These are phyloP conservation scores for Petaurus breviceps DNA, from an alignment of 2,113 vertebrate genomes.

Conservation along the genomic window DNA sequence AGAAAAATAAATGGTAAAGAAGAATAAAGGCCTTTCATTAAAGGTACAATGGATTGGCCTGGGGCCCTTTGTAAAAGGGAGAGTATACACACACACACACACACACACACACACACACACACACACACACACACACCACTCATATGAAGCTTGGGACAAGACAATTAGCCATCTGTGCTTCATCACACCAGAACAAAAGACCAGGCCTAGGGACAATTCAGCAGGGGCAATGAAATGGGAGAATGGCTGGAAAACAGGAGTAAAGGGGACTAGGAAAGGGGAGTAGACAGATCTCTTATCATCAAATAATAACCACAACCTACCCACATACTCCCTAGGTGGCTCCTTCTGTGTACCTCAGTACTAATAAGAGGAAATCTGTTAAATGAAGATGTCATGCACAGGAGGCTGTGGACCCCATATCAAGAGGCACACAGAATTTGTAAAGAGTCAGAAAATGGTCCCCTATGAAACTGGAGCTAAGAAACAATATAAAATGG, in stretches of 20 bases:
- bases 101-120: background rate
- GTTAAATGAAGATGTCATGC: background rate
- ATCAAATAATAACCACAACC: background rate
- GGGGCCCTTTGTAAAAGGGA: constrained; percentile 1
- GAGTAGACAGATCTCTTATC: background rate
- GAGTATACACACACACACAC: background rate
- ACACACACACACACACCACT: constrained; percentile 30
- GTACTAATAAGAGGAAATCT: constrained; percentile 22
- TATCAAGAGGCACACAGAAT: background rate
- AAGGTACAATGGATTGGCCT: constrained; percentile 66
- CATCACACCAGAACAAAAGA: constrained; percentile 4
- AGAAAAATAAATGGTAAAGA: constrained; percentile 34
- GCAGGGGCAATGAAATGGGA: constrained; percentile 13
- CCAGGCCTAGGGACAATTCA: constrained; percentile 18
- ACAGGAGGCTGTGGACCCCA: background rate
- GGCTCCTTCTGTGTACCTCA: background rate
- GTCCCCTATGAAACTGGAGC: background rate
- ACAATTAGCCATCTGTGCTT: constrained; percentile 65
- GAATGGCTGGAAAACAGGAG: background rate
- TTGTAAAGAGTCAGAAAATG: background rate
- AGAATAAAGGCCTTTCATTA: constrained; percentile 69
- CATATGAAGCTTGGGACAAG: background rate
- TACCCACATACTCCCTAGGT: background rate
- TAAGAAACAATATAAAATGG: background rate
- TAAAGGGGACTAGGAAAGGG: background rate